These are phyloP conservation scores for Notothenia coriiceps DNA, from an alignment of 2,113 vertebrate species.

Conservation along the genomic window DNA sequence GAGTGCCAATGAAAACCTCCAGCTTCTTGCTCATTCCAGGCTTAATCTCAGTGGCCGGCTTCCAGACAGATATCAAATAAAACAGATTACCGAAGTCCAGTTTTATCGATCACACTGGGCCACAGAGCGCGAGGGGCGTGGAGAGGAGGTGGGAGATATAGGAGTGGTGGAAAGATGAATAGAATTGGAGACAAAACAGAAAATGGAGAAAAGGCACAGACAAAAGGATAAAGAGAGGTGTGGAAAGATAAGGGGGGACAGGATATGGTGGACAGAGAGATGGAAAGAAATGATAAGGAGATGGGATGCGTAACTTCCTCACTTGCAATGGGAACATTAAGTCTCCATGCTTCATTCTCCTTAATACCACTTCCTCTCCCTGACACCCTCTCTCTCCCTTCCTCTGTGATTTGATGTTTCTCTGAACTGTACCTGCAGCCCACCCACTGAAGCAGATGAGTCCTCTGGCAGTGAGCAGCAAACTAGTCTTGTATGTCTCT, in stretches of 20 bases:
- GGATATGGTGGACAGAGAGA: slow-evolving; percentile 13
- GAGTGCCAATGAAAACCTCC: slow-evolving; percentile 43
- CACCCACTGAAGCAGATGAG: slow-evolving; percentile 29
- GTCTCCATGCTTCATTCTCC: slow-evolving; percentile 23
- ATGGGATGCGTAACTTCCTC: slow-evolving; percentile 3
- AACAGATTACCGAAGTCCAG: slow-evolving; percentile 70
- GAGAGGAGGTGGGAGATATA: slow-evolving; percentile 20
- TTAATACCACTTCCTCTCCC: slow-evolving; percentile 23
- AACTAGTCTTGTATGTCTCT: slow-evolving; percentile 19
- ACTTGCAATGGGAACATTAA: slow-evolving; percentile 16
- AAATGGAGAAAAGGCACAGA: not conserved
- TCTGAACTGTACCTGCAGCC: slow-evolving; percentile 32
- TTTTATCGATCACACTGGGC: slow-evolving; percentile 63
- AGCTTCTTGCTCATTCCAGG: slow-evolving; percentile 49
- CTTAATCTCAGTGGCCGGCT: slow-evolving; percentile 59
- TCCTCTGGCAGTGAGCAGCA: slow-evolving; percentile 14
- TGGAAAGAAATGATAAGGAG: slow-evolving; percentile 11
- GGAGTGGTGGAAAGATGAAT: slow-evolving; percentile 31
- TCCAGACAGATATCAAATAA: slow-evolving; percentile 72
- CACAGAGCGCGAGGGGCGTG: not conserved
- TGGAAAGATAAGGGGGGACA: slow-evolving; percentile 11
- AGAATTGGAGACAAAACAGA: slow-evolving; percentile 16
- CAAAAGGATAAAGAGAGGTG: slow-evolving; percentile 5
- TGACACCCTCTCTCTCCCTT: slow-evolving; percentile 1
- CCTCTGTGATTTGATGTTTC: slow-evolving; percentile 19